Evolutionary conservation across 1,140 invertebrate genomes (phyloP), one percentile per base, ranked within the genome.

Genomic region (Ips nitidus): DNA sequence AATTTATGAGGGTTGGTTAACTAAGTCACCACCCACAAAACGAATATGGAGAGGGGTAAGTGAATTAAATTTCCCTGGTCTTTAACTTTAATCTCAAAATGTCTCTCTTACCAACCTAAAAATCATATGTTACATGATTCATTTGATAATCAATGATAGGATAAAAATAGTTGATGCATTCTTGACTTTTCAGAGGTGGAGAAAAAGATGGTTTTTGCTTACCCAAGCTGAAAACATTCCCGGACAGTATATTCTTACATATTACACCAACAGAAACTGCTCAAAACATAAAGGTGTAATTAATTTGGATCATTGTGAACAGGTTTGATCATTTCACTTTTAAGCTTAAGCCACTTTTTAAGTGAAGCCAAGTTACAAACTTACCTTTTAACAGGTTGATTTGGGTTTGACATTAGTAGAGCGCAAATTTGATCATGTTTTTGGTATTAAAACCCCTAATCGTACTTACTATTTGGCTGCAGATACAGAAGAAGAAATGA

Each of bases 281-380:
- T 87, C 89, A 73, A 94, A 94, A 78, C 82, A 93, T 60, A 97
- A 97, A 82, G 95, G 95, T 70, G 87, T 88, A 70, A 97, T 98
- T 70, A 92, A 97, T 86, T 85, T 98, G 73, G 94, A 97, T 85
- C 91, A 96, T 79, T 97, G 95, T 83, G 94, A 97, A 83, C 94
- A 97, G 86, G 95, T 95, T n/a, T 42, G 7, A 1, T 55, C 41
- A 65, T 62, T 2, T 6, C 5, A 2, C 4, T 36, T 37, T 55
- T 55, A 37, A 55, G 52, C 2, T 37, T 38, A 22, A 37, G n/a
- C n/a, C 7, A 55, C 37, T 2, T 55, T 22, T 55, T 55, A 55
- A 47, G 45, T 47, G 45, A 5, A 5, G 45, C n/a, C n/a, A 22
- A 22, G 22, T 22, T 22, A 22, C 22, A 22, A 22, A 22, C 22